Percentiles rank a stretch among this genome's conserved stretches.
Evolutionary conservation across 2,797 vertebrate species (phyloP).

Genomic region (Pipistrellus nathusii): DNA sequence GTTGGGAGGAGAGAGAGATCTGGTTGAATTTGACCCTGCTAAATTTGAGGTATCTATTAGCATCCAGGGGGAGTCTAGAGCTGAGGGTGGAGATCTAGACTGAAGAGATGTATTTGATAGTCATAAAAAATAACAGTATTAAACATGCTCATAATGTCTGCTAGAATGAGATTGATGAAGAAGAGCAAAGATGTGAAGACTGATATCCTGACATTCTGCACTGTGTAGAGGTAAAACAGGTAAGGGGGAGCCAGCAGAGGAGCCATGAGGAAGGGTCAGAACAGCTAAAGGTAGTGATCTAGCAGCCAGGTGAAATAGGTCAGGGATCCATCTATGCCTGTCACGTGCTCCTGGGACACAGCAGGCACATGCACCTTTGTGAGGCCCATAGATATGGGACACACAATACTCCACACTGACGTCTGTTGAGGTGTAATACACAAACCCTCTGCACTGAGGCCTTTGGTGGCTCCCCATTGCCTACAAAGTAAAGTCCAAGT

Average conservation of each 20-base stretch:
- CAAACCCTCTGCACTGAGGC: not conserved
- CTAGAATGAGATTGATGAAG: not conserved
- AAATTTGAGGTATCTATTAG: not conserved
- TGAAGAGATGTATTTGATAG: not conserved
- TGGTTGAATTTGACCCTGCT: not conserved
- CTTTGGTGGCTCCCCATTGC: not conserved
- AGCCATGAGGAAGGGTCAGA: not conserved
- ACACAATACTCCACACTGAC: not conserved
- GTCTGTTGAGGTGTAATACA: not conserved
- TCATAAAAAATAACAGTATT: not conserved
- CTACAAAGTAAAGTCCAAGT: not conserved
- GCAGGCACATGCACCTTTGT: not conserved
- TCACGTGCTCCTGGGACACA: not conserved
- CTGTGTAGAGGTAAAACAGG: not conserved
- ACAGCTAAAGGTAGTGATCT: not conserved
- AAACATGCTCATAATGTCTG: not conserved
- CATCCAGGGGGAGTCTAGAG: not conserved
- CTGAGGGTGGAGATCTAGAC: not conserved
- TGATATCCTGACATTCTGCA: not conserved
- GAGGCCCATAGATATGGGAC: accelerated
- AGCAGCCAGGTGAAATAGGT: not conserved
- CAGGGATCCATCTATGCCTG: not conserved
- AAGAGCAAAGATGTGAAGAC: not conserved
- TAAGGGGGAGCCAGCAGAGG: not conserved
- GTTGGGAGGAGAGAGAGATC: not conserved